Evolutionary conservation across 2,113 vertebrate species (phyloP).

Genomic region (Eleginops maclovinus): DNA sequence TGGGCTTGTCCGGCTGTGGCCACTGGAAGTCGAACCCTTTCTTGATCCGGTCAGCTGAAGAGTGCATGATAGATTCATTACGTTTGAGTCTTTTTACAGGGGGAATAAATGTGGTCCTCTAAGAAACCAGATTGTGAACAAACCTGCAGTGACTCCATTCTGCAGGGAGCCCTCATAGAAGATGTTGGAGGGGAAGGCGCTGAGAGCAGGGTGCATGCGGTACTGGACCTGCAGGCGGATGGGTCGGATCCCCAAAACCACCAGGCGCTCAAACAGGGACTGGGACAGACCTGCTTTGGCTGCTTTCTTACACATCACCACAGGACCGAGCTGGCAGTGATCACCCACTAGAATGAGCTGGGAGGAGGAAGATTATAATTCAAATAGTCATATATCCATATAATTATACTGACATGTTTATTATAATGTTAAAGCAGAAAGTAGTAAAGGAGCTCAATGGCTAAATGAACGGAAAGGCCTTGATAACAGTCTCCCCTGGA

Average conservation of each 20-base stretch:
- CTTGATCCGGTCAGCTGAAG: slow-evolving; percentile 94
- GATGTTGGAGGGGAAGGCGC: slow-evolving; percentile 98
- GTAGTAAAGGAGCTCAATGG: no score
- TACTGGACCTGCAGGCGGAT: slow-evolving; percentile 99
- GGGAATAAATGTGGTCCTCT: not conserved
- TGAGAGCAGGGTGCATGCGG: slow-evolving; percentile 97
- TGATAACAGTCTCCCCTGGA: no score
- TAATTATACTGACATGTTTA: not conserved
- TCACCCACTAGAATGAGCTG: slow-evolving; percentile 98
- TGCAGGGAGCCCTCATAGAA: slow-evolving; percentile 98
- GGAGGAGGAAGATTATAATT: not conserved
- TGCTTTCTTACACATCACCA: slow-evolving; percentile 99
- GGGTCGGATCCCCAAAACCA: slow-evolving; percentile 97
- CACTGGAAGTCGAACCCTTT: slow-evolving; percentile 99
- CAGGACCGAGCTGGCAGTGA: slow-evolving; percentile 97
- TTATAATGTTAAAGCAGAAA: not conserved
- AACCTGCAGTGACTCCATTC: slow-evolving; percentile 97
- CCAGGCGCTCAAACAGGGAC: slow-evolving; percentile 94
- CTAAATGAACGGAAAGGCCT: no score
- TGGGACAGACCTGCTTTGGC: slow-evolving; percentile 97
- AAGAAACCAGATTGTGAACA: slow-evolving; percentile 34
- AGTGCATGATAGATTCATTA: not conserved
- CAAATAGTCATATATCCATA: not conserved
- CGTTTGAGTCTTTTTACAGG: not conserved
- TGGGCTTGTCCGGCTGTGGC: slow-evolving; percentile 98